Evolutionary conservation across 2,888 invertebrate species (phyloP).

Genomic region (Drepana falcataria): DNA sequence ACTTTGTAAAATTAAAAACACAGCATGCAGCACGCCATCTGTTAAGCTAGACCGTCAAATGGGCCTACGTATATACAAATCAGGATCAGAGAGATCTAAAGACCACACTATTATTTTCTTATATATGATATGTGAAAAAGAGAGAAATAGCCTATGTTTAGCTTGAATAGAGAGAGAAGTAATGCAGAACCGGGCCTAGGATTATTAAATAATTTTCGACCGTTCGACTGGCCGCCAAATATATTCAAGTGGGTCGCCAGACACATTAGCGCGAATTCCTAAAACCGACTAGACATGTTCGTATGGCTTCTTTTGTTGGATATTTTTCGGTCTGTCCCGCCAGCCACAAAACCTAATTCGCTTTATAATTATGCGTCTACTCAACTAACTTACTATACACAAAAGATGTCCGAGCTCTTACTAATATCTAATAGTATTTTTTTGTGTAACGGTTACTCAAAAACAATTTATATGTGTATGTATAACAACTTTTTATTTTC

Average conservation of each 20-base stretch:
- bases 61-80: not conserved
- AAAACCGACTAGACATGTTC: constrained; percentile 55
- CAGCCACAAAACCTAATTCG: constrained; percentile 32
- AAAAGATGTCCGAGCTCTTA: not conserved
- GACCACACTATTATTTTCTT: not conserved
- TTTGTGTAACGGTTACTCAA: not conserved
- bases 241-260: constrained; percentile 63
- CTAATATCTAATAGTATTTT: too few relatives aligned
- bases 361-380: constrained; percentile 4
- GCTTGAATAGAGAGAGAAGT: not conserved
- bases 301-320: constrained; percentile 54
- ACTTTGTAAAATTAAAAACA: too few relatives aligned
- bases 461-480: too few relatives aligned
- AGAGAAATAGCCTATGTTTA: not conserved
- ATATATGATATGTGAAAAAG: not conserved
- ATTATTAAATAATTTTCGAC: constrained; percentile 40
- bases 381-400: not conserved
- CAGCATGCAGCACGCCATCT: too few relatives aligned
- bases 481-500: too few relatives aligned
- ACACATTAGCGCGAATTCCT: constrained; percentile 65
- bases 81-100: not conserved
- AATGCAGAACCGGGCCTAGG: constrained; percentile 6
- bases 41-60: not conserved
- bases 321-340: constrained; percentile 38
- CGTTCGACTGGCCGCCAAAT: constrained; percentile 30